Percentiles rank a stretch among this genome's conserved stretches.
These are phyloP conservation scores for Melinaea marsaeus DNA, from an alignment of 2,888 invertebrate genomes.

Conservation along the genomic window DNA sequence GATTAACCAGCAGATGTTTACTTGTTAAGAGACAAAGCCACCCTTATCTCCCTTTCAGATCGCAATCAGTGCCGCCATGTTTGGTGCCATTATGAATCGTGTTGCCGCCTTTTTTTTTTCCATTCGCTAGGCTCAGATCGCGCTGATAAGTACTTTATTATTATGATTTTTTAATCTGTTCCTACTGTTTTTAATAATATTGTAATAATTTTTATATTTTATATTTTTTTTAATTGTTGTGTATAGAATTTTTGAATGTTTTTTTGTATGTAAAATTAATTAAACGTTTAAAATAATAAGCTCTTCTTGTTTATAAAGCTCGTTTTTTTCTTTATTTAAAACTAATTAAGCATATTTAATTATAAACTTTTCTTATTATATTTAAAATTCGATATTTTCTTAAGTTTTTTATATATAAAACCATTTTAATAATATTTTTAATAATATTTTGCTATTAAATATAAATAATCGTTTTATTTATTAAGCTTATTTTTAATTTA, in stretches of 20 bases:
- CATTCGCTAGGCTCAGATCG: slow-evolving; percentile 70
- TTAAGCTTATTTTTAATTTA: too few relatives aligned
- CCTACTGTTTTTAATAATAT: slow-evolving; percentile 53
- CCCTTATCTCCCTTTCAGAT: slow-evolving; percentile 70
- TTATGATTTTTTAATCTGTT: slow-evolving; percentile 74
- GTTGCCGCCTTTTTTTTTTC: slow-evolving; percentile 72
- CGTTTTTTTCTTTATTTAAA: too few relatives aligned
- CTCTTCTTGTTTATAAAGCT: too few relatives aligned
- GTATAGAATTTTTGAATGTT: not conserved
- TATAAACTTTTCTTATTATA: too few relatives aligned
- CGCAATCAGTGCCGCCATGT: slow-evolving; percentile 73
- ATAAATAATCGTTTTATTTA: too few relatives aligned
- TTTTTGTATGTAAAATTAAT: slow-evolving; percentile 3
- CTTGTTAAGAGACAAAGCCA: slow-evolving; percentile 51
- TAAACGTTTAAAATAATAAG: not conserved
- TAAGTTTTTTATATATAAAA: too few relatives aligned
- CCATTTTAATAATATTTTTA: too few relatives aligned
- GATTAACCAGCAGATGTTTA: slow-evolving; percentile 40
- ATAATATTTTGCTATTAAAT: too few relatives aligned
- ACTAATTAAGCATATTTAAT: too few relatives aligned
- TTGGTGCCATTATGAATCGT: slow-evolving; percentile 73
- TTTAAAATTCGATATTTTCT: too few relatives aligned
- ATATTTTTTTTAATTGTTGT: not conserved
- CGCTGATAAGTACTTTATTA: slow-evolving; percentile 74
- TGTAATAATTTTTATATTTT: slow-evolving; percentile 55